Base-by-base conservation (phyloP, 1,140 invertebrate genomes). In the Phthorimaea operculella region DNA sequence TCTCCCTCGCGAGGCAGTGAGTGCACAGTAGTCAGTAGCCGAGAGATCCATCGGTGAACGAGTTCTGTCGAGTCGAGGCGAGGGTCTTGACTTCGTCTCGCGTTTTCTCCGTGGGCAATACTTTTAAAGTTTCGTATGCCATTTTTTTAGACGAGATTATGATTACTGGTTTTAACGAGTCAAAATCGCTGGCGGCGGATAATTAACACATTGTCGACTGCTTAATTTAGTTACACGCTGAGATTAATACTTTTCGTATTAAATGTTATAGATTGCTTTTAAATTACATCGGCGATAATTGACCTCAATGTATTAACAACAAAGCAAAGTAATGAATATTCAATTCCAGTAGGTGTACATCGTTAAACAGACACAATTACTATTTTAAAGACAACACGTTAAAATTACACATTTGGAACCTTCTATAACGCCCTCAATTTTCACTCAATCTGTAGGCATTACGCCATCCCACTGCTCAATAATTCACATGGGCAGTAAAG, bases 61-160 rank as follows among this genome's bases (percentile, higher is more conserved):
- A 75, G 80, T 83, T 83, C 72, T 74, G 71, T 77, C 70, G 67
- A n/a, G n/a, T n/a, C n/a, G n/a, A n/a, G n/a, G n/a, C n/a, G 18
- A 60, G 68, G 60, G 67, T 75, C 68, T 72, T 74, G 73, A 72
- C 71, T 76, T 67, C 61, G 60, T 63, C 68, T 72, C 70, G 66
- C 70, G 63, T 76, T 82, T 76, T 75, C 76, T 71, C 71, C 64
- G 66, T 73, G 65, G 64, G 63, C 63, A 62, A 66, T 70, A 74
- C 64, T 70, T 68, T 39, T 65, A 33, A 70, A 71, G 62, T 72
- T 70, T 74, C 62, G 60, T 73, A 72, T 70, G 72, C 71, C 66
- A 75, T 72, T 79, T 79, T 81, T 81, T 72, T 68, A 58, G 56
- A 62, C 61, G 59, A 64, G 63, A 64, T 70, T 75, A 72, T 75